Base-by-base conservation (phyloP, 2,888 invertebrate species). In the Cataglyphis cursor region DNA sequence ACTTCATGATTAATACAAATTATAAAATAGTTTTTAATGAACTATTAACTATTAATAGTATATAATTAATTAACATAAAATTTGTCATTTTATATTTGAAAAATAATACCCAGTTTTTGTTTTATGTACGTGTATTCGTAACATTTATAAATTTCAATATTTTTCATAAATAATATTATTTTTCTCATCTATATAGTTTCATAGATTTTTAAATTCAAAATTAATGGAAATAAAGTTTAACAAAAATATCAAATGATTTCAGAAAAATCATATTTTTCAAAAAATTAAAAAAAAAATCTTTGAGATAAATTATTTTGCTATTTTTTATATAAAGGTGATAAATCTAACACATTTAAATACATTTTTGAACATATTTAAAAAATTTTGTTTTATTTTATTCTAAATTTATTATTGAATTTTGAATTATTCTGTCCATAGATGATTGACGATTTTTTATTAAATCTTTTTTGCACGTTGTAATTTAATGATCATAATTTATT, bases 391-490 rank as follows among this genome's bases (percentile, higher is more conserved):
- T 61, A 38, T 12, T 21, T 8, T 21, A 5, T 44, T 66, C 28
- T 18, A 12, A 61, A 66, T 44, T 66, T 48, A 66, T 24, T 4
- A 44, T 31, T 31, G 8, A 51, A 51, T 21, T 70, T 48, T 66
- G 18, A 44, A 28, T 41, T 24, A 54, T 54, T 31, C n/a, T 70
- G 15, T 48, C 18, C 18, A 48, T 51, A 51, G 28, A 24, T 9
- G 35, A 2, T 35, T 70, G n/a, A 6, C 1, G 15, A 57, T 6
- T 73, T 73, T 61, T 73, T 72, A n/a, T 73, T 62, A 72, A 41
- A 1, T 54, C 10, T 21, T 70, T 70, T 38, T 24, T 24, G 57
- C 21, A 10, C 21, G 24, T 9, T 57, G 0, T 57, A 12, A 21
- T 12, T 21, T 3, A 54, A 10, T 21, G 1, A 15, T 24, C 6